phyloP scores from a whole-genome alignment of 1,140 invertebrate genomes.

The Drosophila ohnishii region DNA sequence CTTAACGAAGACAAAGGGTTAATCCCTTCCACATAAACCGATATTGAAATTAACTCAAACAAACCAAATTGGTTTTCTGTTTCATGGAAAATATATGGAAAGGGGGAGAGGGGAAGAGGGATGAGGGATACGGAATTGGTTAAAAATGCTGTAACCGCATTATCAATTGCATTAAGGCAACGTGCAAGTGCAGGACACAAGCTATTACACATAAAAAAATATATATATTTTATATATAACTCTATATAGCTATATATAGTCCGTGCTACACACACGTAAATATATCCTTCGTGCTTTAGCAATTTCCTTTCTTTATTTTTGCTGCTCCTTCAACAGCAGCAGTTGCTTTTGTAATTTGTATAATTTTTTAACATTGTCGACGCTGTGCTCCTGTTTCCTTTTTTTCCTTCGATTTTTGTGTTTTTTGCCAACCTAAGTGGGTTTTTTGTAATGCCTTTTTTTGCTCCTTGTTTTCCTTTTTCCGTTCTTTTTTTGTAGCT shows the following conservation, averaged over 20 bases:
- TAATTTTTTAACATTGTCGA: slow-evolving; percentile 76
- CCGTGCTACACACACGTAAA: slow-evolving; percentile 28
- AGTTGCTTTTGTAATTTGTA: slow-evolving; percentile 73
- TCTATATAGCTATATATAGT: not conserved
- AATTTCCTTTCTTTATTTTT: slow-evolving; percentile 37
- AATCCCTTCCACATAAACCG: slow-evolving; percentile 26
- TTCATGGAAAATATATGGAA: slow-evolving; percentile 2
- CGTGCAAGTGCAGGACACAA: slow-evolving; percentile 33
- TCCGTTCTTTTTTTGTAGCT: slow-evolving; percentile 52
- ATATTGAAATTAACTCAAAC: slow-evolving; percentile 37
- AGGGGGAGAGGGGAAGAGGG: too few species aligned
- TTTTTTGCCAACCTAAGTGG: slow-evolving; percentile 24
- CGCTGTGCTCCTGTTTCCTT: slow-evolving; percentile 17
- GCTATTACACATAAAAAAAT: slow-evolving; percentile 2
- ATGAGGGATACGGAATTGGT: not conserved
- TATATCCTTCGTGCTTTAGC: slow-evolving; percentile 54
- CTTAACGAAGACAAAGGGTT: slow-evolving; percentile 25
- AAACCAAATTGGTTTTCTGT: slow-evolving; percentile 25
- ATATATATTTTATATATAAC: not conserved
- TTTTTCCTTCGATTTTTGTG: slow-evolving; percentile 32
- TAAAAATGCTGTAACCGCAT: slow-evolving; percentile 36
- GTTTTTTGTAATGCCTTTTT: slow-evolving; percentile 29
- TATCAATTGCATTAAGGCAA: slow-evolving; percentile 45
- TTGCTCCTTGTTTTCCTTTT: slow-evolving; percentile 15
- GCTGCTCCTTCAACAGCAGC: slow-evolving; percentile 18